These are phyloP conservation scores for Otolemur garnettii DNA, from an alignment of 2,113 vertebrate genomes.

Conservation along the genomic window DNA sequence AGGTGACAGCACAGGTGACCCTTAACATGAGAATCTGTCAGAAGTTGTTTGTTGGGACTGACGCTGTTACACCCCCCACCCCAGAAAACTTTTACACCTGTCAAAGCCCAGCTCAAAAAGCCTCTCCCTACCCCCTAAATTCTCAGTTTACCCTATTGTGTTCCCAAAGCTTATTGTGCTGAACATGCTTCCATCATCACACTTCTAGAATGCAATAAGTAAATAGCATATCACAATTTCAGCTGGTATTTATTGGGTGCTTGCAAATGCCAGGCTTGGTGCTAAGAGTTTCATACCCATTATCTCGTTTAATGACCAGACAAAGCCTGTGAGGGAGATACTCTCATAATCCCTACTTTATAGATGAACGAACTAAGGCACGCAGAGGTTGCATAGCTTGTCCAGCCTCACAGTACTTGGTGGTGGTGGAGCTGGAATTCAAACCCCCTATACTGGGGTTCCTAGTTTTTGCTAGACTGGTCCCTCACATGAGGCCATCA, in stretches of 20 bases:
- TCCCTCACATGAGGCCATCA: background rate
- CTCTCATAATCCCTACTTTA: background rate
- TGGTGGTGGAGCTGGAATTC: background rate
- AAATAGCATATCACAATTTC: background rate
- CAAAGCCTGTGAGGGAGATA: background rate
- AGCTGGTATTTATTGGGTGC: background rate
- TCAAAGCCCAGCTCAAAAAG: conserved; percentile 34
- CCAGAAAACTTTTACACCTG: conserved; percentile 33
- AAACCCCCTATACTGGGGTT: background rate
- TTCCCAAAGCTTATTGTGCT: background rate
- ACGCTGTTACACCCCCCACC: background rate
- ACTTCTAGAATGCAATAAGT: background rate
- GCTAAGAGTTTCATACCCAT: background rate
- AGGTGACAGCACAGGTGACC: background rate
- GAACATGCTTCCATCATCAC: background rate
- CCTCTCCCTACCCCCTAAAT: background rate
- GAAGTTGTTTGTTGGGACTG: background rate
- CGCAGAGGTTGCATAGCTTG: background rate
- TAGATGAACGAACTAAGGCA: background rate
- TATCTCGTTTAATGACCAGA: background rate
- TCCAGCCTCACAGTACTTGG: background rate
- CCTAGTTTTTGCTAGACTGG: background rate
- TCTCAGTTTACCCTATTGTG: background rate
- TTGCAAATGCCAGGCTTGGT: background rate
- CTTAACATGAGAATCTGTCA: background rate